phyloP scores from a whole-genome alignment of 2,113 vertebrate genomes.

The Dromiciops gliroides region DNA sequence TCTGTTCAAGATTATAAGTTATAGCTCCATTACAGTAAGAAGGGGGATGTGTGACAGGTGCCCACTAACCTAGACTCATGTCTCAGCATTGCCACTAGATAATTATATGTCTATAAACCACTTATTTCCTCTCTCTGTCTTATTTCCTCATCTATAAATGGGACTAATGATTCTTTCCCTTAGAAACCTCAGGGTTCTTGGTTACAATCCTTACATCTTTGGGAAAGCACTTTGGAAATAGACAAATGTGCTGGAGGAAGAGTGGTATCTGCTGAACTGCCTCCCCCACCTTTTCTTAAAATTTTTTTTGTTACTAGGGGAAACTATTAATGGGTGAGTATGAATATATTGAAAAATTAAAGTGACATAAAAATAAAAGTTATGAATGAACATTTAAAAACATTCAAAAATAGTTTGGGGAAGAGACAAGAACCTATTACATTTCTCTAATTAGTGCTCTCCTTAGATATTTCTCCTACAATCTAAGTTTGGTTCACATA shows the following conservation, averaged over 20 bases:
- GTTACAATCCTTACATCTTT: background rate
- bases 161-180: background rate
- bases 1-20: background rate
- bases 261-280: background rate
- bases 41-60: background rate
- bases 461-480: background rate
- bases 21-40: background rate
- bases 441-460: background rate
- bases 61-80: background rate
- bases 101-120: background rate
- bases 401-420: background rate
- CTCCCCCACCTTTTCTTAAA: background rate
- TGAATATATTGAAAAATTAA: background rate
- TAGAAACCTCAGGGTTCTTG: background rate
- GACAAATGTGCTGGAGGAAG: background rate
- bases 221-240: background rate
- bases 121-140: background rate
- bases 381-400: background rate
- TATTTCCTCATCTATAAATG: background rate
- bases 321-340: background rate
- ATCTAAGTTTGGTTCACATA: background rate
- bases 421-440: background rate
- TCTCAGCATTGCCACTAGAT: background rate
- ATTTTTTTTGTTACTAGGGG: background rate
- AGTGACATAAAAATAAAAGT: background rate